Conservation (phyloP, 2,113 vertebrate species). For the Leiothrix lutea region DNA sequence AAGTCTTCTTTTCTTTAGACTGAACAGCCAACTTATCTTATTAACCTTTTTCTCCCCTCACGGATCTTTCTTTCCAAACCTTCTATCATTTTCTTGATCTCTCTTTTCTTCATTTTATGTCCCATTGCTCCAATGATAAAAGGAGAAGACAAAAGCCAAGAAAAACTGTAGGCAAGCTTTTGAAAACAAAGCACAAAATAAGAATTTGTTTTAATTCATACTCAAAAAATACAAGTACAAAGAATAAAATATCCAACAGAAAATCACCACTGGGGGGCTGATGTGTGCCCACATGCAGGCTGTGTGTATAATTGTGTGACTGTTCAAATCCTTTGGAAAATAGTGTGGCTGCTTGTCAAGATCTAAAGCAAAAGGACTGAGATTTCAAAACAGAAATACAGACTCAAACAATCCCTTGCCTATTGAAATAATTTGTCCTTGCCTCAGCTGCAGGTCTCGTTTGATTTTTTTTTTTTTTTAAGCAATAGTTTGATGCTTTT, state of each 20-base stretch:
- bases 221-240: slow-evolving; percentile 37
- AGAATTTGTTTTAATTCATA: slow-evolving; percentile 61
- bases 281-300: slow-evolving; percentile 20
- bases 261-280: slow-evolving; percentile 49
- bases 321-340: slow-evolving; percentile 58
- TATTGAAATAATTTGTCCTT: slow-evolving; percentile 71
- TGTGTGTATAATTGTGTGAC: slow-evolving; percentile 5
- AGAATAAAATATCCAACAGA: slow-evolving; percentile 43
- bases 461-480: slow-evolving; percentile 45
- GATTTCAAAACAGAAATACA: slow-evolving; percentile 55
- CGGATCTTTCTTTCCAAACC: slow-evolving; percentile 17
- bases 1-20: slow-evolving; percentile 38
- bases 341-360: slow-evolving; percentile 47
- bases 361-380: slow-evolving; percentile 49
- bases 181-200: slow-evolving; percentile 66
- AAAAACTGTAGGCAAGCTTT: slow-evolving; percentile 57
- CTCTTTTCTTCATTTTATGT: slow-evolving; percentile 32
- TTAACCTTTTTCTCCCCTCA: slow-evolving; percentile 50
- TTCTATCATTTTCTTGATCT: slow-evolving; percentile 59
- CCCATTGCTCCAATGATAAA: slow-evolving; percentile 30
- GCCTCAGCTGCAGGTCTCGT: slow-evolving; percentile 60
- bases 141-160: slow-evolving; percentile 34
- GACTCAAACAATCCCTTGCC: slow-evolving; percentile 57
- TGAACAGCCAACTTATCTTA: slow-evolving; percentile 43
- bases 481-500: slow-evolving; percentile 29